A percentile compares a stretch with the other conserved stretches of the same genome.
Conservation (phyloP, 2,888 invertebrate genomes). For the Oxycera nigricornis region DNA sequence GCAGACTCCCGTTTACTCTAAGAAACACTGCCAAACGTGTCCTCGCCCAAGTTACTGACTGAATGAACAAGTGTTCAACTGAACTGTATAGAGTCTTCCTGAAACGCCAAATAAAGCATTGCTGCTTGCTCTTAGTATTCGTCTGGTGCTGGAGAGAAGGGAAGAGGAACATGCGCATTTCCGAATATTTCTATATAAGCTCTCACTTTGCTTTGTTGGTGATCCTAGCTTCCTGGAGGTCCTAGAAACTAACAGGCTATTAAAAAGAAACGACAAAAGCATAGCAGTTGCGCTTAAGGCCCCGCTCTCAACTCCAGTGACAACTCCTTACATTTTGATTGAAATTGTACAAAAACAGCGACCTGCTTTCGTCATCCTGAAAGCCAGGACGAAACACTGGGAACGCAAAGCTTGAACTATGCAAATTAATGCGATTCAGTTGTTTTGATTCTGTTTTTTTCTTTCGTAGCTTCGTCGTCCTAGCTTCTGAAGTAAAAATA, state of each 20-base stretch:
- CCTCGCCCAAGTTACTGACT: constrained; percentile 33
- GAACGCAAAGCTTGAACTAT: too few species aligned
- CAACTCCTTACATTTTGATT: too few species aligned
- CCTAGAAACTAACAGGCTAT: background rate
- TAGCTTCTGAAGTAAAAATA: too few species aligned
- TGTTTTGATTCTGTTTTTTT: too few species aligned
- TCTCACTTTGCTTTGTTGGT: background rate
- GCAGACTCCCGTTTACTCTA: background rate
- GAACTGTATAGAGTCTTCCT: constrained; percentile 13
- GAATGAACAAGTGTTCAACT: constrained; percentile 5
- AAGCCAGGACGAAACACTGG: too few species aligned
- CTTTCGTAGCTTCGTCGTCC: too few species aligned
- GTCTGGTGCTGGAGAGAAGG: background rate
- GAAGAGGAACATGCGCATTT: constrained; percentile 17
- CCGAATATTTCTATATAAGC: constrained; percentile 1
- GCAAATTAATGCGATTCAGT: too few species aligned
- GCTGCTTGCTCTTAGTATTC: background rate
- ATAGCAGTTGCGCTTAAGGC: background rate
- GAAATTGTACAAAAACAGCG: too few species aligned
- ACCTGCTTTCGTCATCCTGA: too few species aligned
- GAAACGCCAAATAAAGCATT: background rate
- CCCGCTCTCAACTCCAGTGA: background rate
- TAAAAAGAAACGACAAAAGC: constrained; percentile 12
- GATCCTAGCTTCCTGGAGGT: constrained; percentile 6
- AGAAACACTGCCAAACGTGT: constrained; percentile 8